phyloP scores from a whole-genome alignment of 2,888 invertebrate genomes.

The Apodemia hepburni region DNA sequence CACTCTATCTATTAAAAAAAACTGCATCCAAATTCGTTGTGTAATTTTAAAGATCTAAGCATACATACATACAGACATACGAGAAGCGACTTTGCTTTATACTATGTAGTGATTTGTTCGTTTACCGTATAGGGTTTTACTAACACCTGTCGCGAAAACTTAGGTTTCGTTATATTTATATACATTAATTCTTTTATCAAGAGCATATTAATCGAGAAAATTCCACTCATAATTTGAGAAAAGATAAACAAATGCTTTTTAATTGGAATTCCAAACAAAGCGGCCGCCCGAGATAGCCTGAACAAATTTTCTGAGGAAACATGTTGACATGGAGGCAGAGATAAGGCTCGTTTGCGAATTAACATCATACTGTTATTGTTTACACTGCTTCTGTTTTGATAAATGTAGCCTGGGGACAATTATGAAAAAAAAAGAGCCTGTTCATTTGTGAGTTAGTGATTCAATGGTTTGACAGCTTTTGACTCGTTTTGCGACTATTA shows the following conservation, averaged over 20 bases:
- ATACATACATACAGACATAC: no score
- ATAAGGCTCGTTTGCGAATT: not conserved
- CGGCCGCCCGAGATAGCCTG: constrained; percentile 3
- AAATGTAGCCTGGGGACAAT: not conserved
- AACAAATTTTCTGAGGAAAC: constrained; percentile 10
- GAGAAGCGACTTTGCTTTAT: no score
- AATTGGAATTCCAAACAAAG: not conserved
- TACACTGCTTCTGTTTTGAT: not conserved
- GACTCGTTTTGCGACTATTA: no score
- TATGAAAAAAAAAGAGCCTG: not conserved
- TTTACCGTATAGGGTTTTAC: no score
- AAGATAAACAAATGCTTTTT: not conserved
- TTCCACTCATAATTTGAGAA: constrained; percentile 1
- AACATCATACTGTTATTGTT: not conserved
- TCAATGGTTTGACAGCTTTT: no score
- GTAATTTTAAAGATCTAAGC: no score
- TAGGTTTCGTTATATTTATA: no score
- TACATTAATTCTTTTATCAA: not conserved
- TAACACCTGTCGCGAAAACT: no score
- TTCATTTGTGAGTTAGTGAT: no score
- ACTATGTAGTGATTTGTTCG: no score
- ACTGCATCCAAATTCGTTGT: no score
- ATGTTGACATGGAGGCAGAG: not conserved
- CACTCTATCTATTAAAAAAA: no score
- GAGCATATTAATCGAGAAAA: not conserved